A percentile compares a stretch with the other conserved stretches of the same genome.
phyloP scores from a whole-genome alignment of 2,797 vertebrate genomes.

The Thalassophryne amazonica region DNA sequence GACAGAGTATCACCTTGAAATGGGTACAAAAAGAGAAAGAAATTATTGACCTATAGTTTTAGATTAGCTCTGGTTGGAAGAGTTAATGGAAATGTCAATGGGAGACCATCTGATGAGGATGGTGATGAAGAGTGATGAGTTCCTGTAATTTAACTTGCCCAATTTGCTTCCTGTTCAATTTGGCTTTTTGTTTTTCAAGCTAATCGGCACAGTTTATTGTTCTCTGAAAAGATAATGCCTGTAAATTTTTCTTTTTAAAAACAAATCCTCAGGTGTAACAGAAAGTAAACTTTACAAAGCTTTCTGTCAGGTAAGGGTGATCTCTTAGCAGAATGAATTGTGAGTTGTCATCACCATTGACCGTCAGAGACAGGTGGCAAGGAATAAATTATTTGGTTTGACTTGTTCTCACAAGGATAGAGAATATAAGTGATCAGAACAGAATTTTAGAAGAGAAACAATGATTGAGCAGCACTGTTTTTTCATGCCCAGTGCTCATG shows the following conservation, averaged over 20 bases:
- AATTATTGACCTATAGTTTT: slow-evolving; percentile 33
- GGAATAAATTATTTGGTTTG: slow-evolving; percentile 33
- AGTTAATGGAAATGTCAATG: slow-evolving; percentile 49
- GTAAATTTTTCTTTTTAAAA: too few relatives aligned
- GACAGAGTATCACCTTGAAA: slow-evolving; percentile 34
- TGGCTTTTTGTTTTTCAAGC: not conserved
- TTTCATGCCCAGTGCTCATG: too few relatives aligned
- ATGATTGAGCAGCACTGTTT: slow-evolving; percentile 14
- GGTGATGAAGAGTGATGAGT: slow-evolving; percentile 26
- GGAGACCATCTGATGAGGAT: slow-evolving; percentile 4
- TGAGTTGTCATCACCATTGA: slow-evolving; percentile 17
- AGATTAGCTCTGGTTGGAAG: slow-evolving; percentile 33
- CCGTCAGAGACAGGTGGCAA: slow-evolving; percentile 20
- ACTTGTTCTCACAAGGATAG: slow-evolving; percentile 17
- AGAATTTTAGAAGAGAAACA: slow-evolving; percentile 29
- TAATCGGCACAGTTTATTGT: too few relatives aligned
- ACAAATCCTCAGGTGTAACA: too few relatives aligned
- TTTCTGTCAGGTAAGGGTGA: not conserved
- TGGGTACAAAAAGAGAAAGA: slow-evolving; percentile 27
- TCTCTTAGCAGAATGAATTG: slow-evolving; percentile 5
- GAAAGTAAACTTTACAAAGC: too few relatives aligned
- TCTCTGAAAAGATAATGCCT: too few relatives aligned
- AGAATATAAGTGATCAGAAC: slow-evolving; percentile 29
- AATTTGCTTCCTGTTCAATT: not conserved
- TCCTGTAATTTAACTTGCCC: slow-evolving; percentile 6